phyloP scores from a whole-genome alignment of 2,113 vertebrate species.

The Dicentrarchus labrax region DNA sequence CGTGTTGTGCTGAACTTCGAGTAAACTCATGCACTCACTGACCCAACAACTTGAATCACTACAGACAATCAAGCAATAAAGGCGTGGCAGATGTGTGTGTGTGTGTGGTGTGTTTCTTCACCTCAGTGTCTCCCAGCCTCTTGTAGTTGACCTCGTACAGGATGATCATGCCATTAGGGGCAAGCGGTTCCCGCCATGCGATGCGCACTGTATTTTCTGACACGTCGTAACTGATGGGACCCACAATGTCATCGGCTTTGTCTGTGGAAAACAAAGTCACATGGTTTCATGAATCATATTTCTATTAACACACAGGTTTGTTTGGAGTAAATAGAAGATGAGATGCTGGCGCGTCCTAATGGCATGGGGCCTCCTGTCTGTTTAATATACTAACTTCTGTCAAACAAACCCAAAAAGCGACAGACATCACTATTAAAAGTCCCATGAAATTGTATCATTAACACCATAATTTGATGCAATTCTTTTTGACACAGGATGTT shows the following conservation, averaged over 20 bases:
- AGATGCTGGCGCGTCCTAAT: not conserved
- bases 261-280: slow-evolving; percentile 77
- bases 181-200: slow-evolving; percentile 90
- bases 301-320: not conserved
- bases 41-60: slow-evolving; percentile 1
- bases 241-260: slow-evolving; percentile 92
- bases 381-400: not conserved
- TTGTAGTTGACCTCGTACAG: slow-evolving; percentile 95
- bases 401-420: not conserved
- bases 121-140: slow-evolving; percentile 91
- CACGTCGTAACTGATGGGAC: slow-evolving; percentile 86
- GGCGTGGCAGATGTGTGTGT: slow-evolving; percentile 17
- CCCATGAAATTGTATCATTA: not conserved
- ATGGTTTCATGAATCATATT: not conserved
- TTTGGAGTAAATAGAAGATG: slow-evolving; percentile 9
- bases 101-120: slow-evolving; percentile 72
- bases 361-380: not conserved
- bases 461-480: not conserved
- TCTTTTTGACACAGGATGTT: not conserved
- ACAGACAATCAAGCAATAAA: slow-evolving; percentile 6
- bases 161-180: slow-evolving; percentile 95
- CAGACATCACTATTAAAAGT: not conserved
- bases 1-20: slow-evolving; percentile 6
- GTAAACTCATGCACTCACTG: slow-evolving; percentile 22
- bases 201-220: slow-evolving; percentile 89